Conservation (phyloP, 2,797 vertebrate genomes). For the Taeniopygia guttata region DNA sequence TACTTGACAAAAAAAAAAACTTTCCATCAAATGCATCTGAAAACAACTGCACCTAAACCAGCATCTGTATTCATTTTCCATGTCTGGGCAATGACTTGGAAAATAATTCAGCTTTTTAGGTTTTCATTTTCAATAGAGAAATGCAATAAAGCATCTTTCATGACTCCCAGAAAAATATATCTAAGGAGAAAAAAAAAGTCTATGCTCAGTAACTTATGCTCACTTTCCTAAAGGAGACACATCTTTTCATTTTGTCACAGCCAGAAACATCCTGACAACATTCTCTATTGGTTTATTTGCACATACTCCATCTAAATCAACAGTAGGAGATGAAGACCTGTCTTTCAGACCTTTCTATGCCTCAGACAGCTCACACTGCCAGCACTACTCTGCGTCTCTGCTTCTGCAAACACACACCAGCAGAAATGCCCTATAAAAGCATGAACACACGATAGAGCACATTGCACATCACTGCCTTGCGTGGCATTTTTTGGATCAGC, state of each 20-base stretch:
- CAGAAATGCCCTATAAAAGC: background rate
- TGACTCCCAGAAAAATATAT: background rate
- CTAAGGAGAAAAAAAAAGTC: background rate
- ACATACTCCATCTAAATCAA: background rate
- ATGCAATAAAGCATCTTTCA: background rate
- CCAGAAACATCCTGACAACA: background rate
- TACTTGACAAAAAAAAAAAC: background rate
- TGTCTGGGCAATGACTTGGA: background rate
- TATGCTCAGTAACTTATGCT: background rate
- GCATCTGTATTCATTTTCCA: background rate
- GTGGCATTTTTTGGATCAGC: background rate
- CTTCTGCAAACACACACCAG: background rate
- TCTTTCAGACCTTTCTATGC: background rate
- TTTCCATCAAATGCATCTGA: background rate
- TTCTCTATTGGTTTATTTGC: background rate
- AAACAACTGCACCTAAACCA: background rate
- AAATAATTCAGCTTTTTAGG: background rate
- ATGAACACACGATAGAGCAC: fast-evolving
- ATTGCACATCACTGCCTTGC: background rate
- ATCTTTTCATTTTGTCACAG: background rate
- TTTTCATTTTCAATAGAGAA: background rate
- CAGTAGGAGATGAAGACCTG: background rate
- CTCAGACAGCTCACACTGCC: background rate
- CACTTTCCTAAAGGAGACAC: background rate
- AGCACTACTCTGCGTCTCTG: background rate